A percentile compares a stretch with the other conserved stretches of the same genome.
phyloP scores from a whole-genome alignment of 2,888 invertebrate genomes.

The Mesoligia furuncula region DNA sequence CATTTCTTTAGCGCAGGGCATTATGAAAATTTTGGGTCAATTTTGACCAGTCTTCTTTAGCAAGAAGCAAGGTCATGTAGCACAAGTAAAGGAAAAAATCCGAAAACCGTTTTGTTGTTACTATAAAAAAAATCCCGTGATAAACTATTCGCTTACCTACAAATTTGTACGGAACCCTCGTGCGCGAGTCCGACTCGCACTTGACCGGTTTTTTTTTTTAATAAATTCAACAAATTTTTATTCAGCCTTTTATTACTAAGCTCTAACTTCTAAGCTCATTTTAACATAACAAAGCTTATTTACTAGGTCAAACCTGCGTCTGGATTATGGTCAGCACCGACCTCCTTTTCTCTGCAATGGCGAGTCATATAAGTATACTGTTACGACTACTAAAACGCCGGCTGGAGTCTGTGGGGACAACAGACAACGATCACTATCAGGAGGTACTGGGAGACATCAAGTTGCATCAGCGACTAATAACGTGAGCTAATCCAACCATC shows the following conservation, averaged over 20 bases:
- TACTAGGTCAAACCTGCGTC: constrained; percentile 83
- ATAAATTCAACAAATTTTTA: neutral
- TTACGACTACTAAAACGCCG: constrained; percentile 80
- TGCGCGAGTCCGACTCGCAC: too few relatives aligned
- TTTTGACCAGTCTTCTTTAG: too few relatives aligned
- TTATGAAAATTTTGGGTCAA: too few relatives aligned
- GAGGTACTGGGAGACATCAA: constrained; percentile 82
- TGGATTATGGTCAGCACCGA: constrained; percentile 86
- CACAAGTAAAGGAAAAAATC: too few relatives aligned
- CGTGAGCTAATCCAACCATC: constrained; percentile 65
- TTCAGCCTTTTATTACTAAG: neutral
- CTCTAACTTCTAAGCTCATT: neutral
- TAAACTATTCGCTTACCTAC: too few relatives aligned
- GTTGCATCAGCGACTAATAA: constrained; percentile 85
- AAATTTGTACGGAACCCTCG: too few relatives aligned
- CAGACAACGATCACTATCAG: constrained; percentile 77
- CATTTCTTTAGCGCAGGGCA: too few relatives aligned
- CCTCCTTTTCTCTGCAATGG: constrained; percentile 84
- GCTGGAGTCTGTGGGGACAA: constrained; percentile 74
- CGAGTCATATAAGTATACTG: constrained; percentile 84
- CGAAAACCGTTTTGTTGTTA: too few relatives aligned
- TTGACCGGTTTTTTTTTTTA: neutral
- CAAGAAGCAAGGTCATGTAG: too few relatives aligned
- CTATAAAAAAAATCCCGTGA: too few relatives aligned
- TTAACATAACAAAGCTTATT: constrained; percentile 22